Evolutionary conservation across 1,140 invertebrate genomes (phyloP).

Genomic region (Drosophila dunni): DNA sequence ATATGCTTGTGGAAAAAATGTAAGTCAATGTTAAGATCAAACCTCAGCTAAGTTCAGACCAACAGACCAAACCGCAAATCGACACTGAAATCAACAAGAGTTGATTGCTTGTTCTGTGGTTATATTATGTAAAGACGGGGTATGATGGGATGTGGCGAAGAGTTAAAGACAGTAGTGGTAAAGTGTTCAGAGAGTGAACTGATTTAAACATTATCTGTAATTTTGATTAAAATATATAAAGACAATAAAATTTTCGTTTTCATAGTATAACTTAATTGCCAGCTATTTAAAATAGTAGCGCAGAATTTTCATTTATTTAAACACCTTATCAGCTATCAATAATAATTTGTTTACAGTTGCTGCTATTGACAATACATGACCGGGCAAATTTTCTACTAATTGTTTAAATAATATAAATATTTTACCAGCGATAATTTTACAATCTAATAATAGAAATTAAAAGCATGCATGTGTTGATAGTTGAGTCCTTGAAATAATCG

Average conservation of each 20-base stretch:
- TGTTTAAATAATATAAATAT: conserved; percentile 6
- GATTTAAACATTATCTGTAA: no score
- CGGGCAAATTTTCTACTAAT: conserved; percentile 36
- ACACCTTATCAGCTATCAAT: conserved; percentile 16
- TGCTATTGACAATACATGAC: conserved; percentile 11
- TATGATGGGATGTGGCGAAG: conserved; percentile 19
- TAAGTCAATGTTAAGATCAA: conserved; percentile 64
- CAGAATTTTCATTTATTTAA: neutral
- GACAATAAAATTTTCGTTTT: no score
- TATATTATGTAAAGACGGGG: conserved; percentile 1
- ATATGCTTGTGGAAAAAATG: conserved; percentile 38
- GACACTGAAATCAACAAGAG: conserved; percentile 28
- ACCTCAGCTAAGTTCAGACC: conserved; percentile 32
- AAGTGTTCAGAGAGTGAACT: no score
- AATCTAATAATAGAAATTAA: no score
- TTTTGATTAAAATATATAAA: no score
- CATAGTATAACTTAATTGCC: no score
- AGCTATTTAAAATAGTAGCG: neutral
- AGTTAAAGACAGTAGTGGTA: no score
- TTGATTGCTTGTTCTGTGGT: neutral
- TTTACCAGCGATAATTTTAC: neutral
- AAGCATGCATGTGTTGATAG: no score
- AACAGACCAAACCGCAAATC: conserved; percentile 39
- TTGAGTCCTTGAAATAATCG: no score
- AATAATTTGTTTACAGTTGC: neutral